Evolutionary conservation across 1,140 invertebrate genomes (phyloP), one percentile per base, ranked within the genome.

Genomic region (Drosophila teissieri): DNA sequence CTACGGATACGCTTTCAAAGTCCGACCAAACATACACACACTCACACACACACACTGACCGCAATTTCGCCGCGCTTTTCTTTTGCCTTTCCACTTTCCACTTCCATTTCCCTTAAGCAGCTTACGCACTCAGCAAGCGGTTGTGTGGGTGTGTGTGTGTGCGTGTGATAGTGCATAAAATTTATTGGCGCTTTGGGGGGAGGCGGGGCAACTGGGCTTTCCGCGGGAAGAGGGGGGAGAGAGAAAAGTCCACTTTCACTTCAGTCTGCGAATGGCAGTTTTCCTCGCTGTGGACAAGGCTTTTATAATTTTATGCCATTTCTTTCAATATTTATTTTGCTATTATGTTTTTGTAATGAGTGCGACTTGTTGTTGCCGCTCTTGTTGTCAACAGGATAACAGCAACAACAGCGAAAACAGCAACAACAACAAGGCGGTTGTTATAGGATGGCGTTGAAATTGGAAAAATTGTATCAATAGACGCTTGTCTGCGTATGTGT

Each of bases 261-360:
- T 55, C 3, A 36, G 37, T 53, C 78, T 85, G 81, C 72, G 54
- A 64, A 54, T 78, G 82, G 85, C 82, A 79, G 77, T 72, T 82
- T 73, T 73, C 64, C 49, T 64, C 17, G 56, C 72, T 63, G 64
- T 19, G 51, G 67, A 70, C 54, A 46, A 75, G 79, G 84, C 83
- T 88, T 88, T 88, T 89, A 88, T 88, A 88, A 88, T 88, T 88
- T 89, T 88, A 88, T 88, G 83, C 79, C 80, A 88, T 88, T 88
- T 88, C 83, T 83, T 89, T 88, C 83, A 88, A 88, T 88, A 88
- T 88, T 88, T 88, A 88, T 80, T 88, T 80, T 88, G 83, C 80
- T 89, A 83, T 88, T 88, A 88, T 88, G 84, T 88, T 88, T 89
- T 88, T 89, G 83, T 89, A 88, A 88, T 88, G 83, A 77, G 78